phyloP scores from a whole-genome alignment of 1,140 invertebrate genomes.

The Drosophila ambigua region DNA sequence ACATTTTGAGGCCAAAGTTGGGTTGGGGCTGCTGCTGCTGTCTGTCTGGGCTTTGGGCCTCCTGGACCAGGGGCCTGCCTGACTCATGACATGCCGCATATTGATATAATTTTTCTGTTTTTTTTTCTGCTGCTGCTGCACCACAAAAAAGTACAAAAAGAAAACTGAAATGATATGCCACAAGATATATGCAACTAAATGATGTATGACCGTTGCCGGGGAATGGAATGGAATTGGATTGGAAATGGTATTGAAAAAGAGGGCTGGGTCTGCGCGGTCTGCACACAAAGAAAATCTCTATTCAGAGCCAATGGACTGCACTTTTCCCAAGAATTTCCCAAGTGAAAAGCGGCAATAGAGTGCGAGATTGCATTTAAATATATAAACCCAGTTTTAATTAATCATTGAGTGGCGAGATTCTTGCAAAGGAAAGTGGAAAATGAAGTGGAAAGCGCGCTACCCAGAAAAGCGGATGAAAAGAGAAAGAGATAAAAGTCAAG shows the following conservation, averaged over 20 bases:
- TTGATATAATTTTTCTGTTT: conserved; percentile 63
- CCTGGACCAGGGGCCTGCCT: conserved; percentile 26
- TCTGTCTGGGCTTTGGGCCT: conserved; percentile 43
- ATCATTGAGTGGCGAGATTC: conserved; percentile 46
- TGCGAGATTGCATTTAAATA: conserved; percentile 29
- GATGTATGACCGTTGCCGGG: conserved; percentile 56
- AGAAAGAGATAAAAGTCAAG: conserved; percentile 35
- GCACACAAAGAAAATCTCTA: conserved; percentile 41
- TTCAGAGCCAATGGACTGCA: conserved; percentile 35
- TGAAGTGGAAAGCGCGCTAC: conserved; percentile 7
- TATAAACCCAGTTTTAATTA: conserved; percentile 52
- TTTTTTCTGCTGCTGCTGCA: conserved; percentile 23
- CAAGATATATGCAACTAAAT: conserved; percentile 36
- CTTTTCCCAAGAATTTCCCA: conserved; percentile 37
- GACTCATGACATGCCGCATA: conserved; percentile 62
- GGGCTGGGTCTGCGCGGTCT: neutral
- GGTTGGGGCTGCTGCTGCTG: conserved; percentile 53
- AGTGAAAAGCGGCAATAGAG: conserved; percentile 35
- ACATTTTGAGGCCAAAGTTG: conserved; percentile 62
- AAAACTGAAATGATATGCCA: conserved; percentile 33
- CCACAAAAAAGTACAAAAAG: conserved; percentile 12
- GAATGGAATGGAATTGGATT: conserved; percentile 44
- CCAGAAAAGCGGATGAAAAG: neutral
- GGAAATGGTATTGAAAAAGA: conserved; percentile 13
- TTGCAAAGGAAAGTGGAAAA: conserved; percentile 57